Conservation (phyloP, 1,140 invertebrate genomes). For the Lucilia sericata region DNA sequence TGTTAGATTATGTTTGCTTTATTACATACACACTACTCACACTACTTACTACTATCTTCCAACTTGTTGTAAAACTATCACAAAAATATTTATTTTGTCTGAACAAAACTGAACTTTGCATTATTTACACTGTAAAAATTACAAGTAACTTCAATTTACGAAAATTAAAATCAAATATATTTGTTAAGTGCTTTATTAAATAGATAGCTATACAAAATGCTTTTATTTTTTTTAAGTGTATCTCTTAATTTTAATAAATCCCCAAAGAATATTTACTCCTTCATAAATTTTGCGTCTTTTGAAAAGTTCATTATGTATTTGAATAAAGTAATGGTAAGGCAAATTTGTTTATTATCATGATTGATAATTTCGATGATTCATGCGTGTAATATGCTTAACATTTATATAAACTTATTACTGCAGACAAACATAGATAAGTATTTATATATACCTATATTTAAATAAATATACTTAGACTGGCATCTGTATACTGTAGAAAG, state of each 20-base stretch:
- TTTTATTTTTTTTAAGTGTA: neutral
- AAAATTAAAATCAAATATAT: too few species aligned
- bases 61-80: too few species aligned
- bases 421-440: neutral
- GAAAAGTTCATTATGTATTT: neutral
- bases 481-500: too few species aligned
- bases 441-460: too few species aligned
- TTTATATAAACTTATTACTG: neutral
- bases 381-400: neutral
- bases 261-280: neutral
- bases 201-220: too few species aligned
- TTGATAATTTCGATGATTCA: constrained; percentile 21
- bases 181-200: too few species aligned
- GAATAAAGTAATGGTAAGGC: neutral
- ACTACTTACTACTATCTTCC: too few species aligned
- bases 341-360: constrained; percentile 22
- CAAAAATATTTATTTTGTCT: too few species aligned
- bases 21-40: neutral
- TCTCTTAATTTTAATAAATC: neutral
- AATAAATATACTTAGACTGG: too few species aligned
- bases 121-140: too few species aligned
- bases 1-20: constrained; percentile 7
- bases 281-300: neutral
- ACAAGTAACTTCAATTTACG: too few species aligned
- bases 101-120: too few species aligned